Evolutionary conservation across 2,797 vertebrate genomes (phyloP), one percentile per base, ranked within the genome.

Genomic region (Fringilla coelebs): DNA sequence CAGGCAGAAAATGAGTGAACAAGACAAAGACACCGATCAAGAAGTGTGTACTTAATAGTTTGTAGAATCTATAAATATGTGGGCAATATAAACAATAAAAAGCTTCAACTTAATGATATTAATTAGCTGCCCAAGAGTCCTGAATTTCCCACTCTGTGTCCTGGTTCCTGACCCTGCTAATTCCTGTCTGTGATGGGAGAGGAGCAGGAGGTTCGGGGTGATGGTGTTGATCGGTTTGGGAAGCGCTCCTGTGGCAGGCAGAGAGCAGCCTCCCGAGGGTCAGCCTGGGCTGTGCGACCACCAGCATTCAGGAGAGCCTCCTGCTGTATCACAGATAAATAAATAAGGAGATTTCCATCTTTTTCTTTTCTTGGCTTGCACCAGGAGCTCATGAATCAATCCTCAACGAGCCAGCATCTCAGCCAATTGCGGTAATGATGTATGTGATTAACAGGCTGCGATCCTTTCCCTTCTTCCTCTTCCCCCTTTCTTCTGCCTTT

Each of bases 351-450:
- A 67, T 79, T 93, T 76, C 89, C 43, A 25, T 92, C 75, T 65
- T 71, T 32, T 26, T 17, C 60, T 38, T 75, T n/a, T 73, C 68
- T 89, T 75, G 94, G 82, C 91, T 84, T 89, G 73, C 62, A 16
- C 19, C 57, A 18, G 65, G 28, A 86, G 38, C 81, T 94, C 61
- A 65, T 94, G 93, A 91, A 89, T 95, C 97, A 94, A 73, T 81
- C 75, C 5, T 79, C 91, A 93, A 89, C 45, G n/a, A 96, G 93
- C 87, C 90, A 94, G 62, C 89, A 80, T 97, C 72, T 90, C 78
- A 77, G 94, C 91, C 96, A 81, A 70, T 92, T 88, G 75, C 8
- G 10, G 60, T 96, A 88, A 97, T 93, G 91, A 97, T 91, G 71
- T 71, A 65, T 96, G 94, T 1, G 40, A 84, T 95, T 91, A 97